These are phyloP conservation scores for Podarcis muralis DNA, from an alignment of 2,113 vertebrate species.

Conservation along the genomic window DNA sequence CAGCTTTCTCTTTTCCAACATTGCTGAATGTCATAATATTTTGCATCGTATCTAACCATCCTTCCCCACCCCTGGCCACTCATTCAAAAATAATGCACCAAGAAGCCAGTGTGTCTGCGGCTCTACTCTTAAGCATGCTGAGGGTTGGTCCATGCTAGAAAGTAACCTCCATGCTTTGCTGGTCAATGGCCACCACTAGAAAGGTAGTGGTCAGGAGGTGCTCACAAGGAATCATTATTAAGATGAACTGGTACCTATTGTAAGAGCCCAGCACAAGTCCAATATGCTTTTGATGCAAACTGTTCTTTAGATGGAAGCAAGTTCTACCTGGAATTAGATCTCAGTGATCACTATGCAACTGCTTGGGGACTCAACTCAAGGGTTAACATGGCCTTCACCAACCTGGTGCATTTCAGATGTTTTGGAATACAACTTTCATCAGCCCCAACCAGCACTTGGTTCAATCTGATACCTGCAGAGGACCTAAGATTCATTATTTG, in stretches of 20 bases:
- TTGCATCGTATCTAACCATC: neutral
- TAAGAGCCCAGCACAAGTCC: too few species aligned
- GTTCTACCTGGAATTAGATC: neutral
- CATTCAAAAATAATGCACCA: neutral
- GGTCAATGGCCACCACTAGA: too few species aligned
- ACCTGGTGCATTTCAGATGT: too few species aligned
- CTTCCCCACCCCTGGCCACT: neutral
- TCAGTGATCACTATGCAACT: neutral
- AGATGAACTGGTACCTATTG: too few species aligned
- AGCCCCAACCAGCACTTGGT: too few species aligned
- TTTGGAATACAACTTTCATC: too few species aligned
- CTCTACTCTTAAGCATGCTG: neutral
- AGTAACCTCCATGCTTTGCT: neutral
- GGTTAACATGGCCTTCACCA: neutral
- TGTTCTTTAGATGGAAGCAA: neutral
- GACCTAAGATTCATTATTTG: too few species aligned
- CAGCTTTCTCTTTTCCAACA: neutral
- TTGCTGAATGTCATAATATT: neutral
- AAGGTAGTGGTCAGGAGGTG: neutral
- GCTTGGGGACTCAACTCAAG: neutral
- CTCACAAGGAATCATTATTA: neutral
- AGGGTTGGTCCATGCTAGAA: neutral
- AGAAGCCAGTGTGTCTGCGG: neutral
- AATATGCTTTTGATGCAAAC: neutral
- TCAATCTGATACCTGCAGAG: too few species aligned